Evolutionary conservation across 2,888 invertebrate species (phyloP).

Genomic region (Rutpela maculata): DNA sequence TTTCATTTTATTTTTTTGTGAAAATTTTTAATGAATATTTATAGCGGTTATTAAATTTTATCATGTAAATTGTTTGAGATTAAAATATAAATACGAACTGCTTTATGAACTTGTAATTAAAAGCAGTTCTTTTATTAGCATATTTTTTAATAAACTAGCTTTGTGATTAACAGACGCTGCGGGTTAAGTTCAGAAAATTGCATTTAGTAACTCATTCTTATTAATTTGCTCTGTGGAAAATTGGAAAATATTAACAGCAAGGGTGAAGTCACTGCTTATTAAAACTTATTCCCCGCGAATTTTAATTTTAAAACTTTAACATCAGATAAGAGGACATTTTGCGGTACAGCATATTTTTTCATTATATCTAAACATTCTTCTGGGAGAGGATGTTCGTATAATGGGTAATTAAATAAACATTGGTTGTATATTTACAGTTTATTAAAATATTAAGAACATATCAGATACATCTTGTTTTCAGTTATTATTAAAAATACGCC

Average conservation of each 20-base stretch:
- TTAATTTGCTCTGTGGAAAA: conserved; percentile 57
- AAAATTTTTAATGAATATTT: conserved; percentile 25
- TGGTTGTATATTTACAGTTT: no score
- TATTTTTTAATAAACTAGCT: conserved; percentile 57
- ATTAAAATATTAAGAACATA: no score
- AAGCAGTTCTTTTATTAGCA: conserved; percentile 57
- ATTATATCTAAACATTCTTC: conserved; percentile 5
- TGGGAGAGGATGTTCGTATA: background rate
- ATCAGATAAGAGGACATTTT: conserved; percentile 24
- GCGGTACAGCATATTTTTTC: background rate
- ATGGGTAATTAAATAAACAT: no score
- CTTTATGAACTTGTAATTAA: conserved; percentile 40
- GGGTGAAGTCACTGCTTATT: conserved; percentile 51
- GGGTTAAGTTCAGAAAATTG: conserved; percentile 51
- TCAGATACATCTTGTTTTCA: no score
- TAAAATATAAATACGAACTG: conserved; percentile 26
- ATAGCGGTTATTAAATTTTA: conserved; percentile 29
- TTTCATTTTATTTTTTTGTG: background rate
- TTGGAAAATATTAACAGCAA: conserved; percentile 56
- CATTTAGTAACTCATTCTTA: conserved; percentile 55
- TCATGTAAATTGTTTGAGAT: conserved; percentile 26
- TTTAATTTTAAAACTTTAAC: conserved; percentile 28
- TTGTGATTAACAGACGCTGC: conserved; percentile 52
- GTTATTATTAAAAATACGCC: no score
- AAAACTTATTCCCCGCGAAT: conserved; percentile 52